Evolutionary conservation across 2,797 vertebrate genomes (phyloP).

Genomic region (Rhinella marina): DNA sequence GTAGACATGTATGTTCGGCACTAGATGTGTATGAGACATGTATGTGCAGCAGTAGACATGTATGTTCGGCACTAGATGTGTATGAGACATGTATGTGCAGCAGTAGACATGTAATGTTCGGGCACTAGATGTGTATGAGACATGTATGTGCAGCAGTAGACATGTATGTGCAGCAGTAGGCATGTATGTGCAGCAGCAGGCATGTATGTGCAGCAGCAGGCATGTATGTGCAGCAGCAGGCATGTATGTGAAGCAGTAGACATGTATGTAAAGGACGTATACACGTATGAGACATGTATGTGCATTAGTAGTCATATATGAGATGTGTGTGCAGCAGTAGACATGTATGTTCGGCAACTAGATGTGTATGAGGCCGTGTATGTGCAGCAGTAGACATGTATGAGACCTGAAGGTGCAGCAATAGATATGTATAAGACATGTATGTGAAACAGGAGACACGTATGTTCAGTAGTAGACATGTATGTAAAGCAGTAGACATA

Average conservation of each 20-base stretch:
- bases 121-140: neutral
- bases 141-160: neutral
- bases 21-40: neutral
- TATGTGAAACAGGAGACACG: neutral
- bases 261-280: neutral
- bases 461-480: neutral
- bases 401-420: neutral
- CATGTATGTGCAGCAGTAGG: neutral
- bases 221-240: neutral
- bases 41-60: neutral
- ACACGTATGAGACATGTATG: neutral
- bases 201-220: neutral
- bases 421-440: neutral
- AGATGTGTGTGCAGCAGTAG: neutral
- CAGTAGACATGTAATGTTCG: neutral
- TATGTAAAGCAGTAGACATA: neutral
- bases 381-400: neutral
- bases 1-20: neutral
- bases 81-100: neutral
- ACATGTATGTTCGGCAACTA: neutral
- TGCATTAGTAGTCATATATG: neutral
- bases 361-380: neutral
- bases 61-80: neutral
- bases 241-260: neutral
- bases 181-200: neutral